These are phyloP conservation scores for Daboia siamensis DNA, from an alignment of 2,113 vertebrate species.

Conservation along the genomic window DNA sequence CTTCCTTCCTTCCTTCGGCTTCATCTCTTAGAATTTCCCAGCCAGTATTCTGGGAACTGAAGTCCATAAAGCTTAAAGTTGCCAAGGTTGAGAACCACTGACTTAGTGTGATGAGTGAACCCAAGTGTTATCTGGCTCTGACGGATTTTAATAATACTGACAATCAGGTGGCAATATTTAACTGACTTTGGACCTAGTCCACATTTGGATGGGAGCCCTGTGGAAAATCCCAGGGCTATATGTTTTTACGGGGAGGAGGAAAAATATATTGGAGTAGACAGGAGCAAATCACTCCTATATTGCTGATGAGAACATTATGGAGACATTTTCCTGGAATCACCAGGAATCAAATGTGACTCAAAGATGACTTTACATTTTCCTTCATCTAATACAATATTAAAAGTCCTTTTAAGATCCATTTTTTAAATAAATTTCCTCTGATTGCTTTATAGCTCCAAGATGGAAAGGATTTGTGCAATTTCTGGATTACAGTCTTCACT, in stretches of 20 bases:
- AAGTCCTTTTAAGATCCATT: background rate
- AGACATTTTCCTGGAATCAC: background rate
- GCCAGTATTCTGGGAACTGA: background rate
- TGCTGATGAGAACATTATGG: background rate
- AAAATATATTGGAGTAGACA: background rate
- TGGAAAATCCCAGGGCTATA: background rate
- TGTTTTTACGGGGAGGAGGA: background rate
- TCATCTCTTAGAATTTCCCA: background rate
- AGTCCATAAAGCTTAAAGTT: background rate
- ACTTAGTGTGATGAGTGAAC: background rate
- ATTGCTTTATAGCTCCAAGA: background rate
- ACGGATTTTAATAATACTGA: background rate
- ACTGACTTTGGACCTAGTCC: background rate
- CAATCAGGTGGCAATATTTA: background rate
- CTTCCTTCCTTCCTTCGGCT: no score
- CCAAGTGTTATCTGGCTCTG: background rate
- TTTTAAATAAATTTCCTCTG: background rate
- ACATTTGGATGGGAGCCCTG: background rate
- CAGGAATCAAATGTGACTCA: background rate
- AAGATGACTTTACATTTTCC: background rate
- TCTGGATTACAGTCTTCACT: no score
- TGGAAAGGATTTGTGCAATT: background rate
- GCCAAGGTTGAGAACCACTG: background rate
- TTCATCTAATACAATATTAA: background rate
- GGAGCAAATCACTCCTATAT: background rate